These are phyloP conservation scores for Melanotaenia maccullochi DNA, from an alignment of 2,797 vertebrate genomes.

Conservation along the genomic window DNA sequence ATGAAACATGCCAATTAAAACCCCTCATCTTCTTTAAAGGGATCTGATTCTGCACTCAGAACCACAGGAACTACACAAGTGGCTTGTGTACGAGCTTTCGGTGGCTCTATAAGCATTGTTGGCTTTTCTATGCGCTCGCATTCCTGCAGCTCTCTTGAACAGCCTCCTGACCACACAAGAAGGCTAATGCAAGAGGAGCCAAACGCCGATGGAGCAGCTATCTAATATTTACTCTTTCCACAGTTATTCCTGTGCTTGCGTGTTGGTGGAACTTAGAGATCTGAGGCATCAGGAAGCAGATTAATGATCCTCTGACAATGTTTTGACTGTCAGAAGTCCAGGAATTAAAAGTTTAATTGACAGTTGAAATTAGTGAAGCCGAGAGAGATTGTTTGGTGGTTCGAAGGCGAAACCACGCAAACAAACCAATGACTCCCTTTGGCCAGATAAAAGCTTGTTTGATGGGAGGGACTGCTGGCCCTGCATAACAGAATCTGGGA, in stretches of 20 bases:
- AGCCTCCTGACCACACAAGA: conserved; percentile 75
- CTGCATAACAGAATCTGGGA: conserved; percentile 57
- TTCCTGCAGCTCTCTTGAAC: conserved; percentile 65
- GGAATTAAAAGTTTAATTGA: conserved; percentile 42
- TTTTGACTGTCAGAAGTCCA: conserved; percentile 23
- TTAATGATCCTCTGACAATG: conserved; percentile 32
- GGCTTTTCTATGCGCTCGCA: conserved; percentile 61
- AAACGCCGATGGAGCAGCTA: conserved; percentile 28
- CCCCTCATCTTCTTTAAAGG: conserved; percentile 47
- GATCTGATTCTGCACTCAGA: conserved; percentile 37
- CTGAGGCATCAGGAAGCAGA: conserved; percentile 37
- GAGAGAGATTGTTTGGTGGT: conserved; percentile 26
- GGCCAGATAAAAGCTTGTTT: conserved; percentile 50
- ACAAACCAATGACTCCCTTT: conserved; percentile 36
- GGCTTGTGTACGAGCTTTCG: conserved; percentile 53
- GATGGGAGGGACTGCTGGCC: conserved; percentile 43
- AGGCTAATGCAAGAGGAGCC: conserved; percentile 33
- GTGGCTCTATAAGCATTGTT: conserved; percentile 78
- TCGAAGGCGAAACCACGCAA: conserved; percentile 40
- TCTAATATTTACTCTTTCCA: conserved; percentile 68
- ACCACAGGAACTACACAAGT: conserved; percentile 53
- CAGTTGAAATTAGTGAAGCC: conserved; percentile 34
- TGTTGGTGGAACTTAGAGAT: conserved; percentile 21
- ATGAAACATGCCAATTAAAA: conserved; percentile 48
- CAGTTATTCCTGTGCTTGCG: conserved; percentile 47